Evolutionary conservation across 2,888 invertebrate species (phyloP).

Genomic region (Hirudinaria manillensis): DNA sequence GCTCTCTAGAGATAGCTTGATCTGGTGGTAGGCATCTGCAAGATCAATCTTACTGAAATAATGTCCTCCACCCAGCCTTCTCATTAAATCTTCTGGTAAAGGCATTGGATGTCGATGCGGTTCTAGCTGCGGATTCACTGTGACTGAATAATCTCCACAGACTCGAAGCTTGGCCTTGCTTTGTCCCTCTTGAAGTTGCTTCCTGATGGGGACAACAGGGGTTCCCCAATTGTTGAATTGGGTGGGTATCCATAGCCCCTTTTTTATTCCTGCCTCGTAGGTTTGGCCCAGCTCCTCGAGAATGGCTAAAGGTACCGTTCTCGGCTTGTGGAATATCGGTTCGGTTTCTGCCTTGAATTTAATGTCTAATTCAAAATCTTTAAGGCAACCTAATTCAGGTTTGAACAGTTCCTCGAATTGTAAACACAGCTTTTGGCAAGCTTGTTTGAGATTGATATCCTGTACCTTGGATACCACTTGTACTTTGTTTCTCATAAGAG

Average conservation of each 20-base stretch:
- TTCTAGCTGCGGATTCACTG: background rate
- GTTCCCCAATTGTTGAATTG: conserved; percentile 8
- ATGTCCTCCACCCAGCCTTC: background rate
- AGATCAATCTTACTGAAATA: conserved; percentile 12
- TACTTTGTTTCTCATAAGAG: background rate
- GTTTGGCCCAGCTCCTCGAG: no score
- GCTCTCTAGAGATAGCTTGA: background rate
- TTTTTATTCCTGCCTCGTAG: background rate
- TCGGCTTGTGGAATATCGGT: background rate
- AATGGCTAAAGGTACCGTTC: no score
- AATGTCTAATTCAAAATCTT: conserved; percentile 5
- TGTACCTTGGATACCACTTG: background rate
- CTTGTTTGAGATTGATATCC: background rate
- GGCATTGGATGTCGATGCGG: background rate
- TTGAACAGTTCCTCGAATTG: background rate
- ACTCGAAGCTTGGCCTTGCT: no score
- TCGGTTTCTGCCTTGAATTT: background rate
- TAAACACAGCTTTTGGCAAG: background rate
- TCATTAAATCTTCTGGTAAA: background rate
- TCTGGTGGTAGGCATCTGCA: conserved; percentile 4
- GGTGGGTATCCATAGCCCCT: background rate
- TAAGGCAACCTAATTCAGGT: background rate
- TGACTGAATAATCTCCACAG: no score
- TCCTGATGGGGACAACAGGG: background rate
- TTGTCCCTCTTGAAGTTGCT: background rate